Conservation (phyloP, 2,888 invertebrate genomes). For the Coelinius sp. region DNA sequence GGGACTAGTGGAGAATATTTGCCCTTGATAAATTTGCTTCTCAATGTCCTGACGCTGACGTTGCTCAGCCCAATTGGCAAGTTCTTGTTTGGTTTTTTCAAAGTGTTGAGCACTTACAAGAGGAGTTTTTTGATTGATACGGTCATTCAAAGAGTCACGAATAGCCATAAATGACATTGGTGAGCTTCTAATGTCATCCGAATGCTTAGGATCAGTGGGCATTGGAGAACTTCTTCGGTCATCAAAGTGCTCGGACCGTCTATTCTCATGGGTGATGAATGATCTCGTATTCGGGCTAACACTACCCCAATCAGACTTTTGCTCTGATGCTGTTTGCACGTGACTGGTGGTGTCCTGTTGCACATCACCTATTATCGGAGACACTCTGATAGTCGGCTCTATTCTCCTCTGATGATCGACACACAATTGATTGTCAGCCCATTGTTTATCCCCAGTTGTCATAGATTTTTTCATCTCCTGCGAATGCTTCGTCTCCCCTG, state of each 20-base stretch:
- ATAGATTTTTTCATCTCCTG: constrained; percentile 54
- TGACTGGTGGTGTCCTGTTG: constrained; percentile 57
- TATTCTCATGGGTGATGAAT: constrained; percentile 59
- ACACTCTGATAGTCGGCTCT: constrained; percentile 59
- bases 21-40: constrained; percentile 55
- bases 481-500: constrained; percentile 58
- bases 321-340: constrained; percentile 57
- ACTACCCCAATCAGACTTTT: constrained; percentile 64
- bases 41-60: constrained; percentile 67
- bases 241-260: constrained; percentile 67
- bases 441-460: constrained; percentile 55
- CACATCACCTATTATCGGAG: constrained; percentile 63
- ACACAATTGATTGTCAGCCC: constrained; percentile 57
- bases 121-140: constrained; percentile 63
- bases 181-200: constrained; percentile 65
- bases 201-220: constrained; percentile 63
- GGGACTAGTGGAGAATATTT: constrained; percentile 62
- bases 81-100: constrained; percentile 67
- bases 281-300: constrained; percentile 65
- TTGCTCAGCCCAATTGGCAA: constrained; percentile 68
- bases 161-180: constrained; percentile 67
- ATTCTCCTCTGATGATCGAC: constrained; percentile 60
- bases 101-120: constrained; percentile 64
- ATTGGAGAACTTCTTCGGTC: constrained; percentile 67
- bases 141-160: constrained; percentile 61